These are phyloP conservation scores for Dissostichus mawsoni DNA, from an alignment of 2,113 vertebrate species.

Conservation along the genomic window DNA sequence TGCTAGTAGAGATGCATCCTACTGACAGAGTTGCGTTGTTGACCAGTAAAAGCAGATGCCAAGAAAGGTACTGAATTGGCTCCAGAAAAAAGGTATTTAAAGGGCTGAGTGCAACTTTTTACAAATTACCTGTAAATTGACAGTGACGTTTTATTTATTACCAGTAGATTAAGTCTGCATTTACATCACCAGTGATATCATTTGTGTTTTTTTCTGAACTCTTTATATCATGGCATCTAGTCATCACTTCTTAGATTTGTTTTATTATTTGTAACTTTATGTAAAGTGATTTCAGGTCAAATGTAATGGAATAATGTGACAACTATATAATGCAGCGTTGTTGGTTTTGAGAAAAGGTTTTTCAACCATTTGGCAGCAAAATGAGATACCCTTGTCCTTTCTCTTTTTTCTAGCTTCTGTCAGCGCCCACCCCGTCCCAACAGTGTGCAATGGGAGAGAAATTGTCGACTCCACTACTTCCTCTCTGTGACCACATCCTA, in stretches of 20 bases:
- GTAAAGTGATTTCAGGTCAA: neutral
- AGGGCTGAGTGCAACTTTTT: neutral
- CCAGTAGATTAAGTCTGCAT: neutral
- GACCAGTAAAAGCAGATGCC: neutral
- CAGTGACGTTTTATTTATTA: neutral
- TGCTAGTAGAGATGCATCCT: neutral
- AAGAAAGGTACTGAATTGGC: neutral
- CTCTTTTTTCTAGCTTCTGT: constrained; percentile 88
- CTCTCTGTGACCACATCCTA: constrained; percentile 89
- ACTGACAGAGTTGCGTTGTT: neutral
- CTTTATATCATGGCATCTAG: neutral
- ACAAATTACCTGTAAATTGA: neutral
- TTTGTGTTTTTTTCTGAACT: neutral
- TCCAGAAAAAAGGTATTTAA: neutral
- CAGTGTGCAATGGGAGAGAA: constrained; percentile 97
- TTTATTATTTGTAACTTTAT: neutral
- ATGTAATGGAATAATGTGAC: neutral
- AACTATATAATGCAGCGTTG: neutral
- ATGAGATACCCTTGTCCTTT: constrained; percentile 8
- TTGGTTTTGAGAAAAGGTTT: neutral
- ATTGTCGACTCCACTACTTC: constrained; percentile 99
- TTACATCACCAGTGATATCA: neutral
- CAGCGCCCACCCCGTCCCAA: constrained; percentile 90
- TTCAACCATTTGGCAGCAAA: too few relatives aligned
- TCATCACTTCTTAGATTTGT: neutral